Percentiles rank a stretch among this genome's conserved stretches.
phyloP scores from a whole-genome alignment of 1,140 invertebrate species.

The Ganaspis sp. region DNA sequence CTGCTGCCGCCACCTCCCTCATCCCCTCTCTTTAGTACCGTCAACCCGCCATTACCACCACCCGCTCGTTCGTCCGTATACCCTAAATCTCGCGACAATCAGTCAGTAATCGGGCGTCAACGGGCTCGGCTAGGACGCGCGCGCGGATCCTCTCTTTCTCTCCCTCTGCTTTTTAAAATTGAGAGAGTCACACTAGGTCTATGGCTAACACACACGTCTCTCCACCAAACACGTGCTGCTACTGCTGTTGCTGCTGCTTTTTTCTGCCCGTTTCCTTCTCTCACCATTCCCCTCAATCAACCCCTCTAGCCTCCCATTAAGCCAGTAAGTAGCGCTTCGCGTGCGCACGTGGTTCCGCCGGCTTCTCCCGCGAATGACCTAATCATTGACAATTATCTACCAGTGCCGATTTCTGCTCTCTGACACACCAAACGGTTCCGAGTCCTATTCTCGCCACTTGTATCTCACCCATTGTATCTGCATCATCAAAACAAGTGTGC shows the following conservation, averaged over 20 bases:
- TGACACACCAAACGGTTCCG: constrained; percentile 25
- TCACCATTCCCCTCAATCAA: constrained; percentile 30
- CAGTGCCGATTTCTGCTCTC: neutral
- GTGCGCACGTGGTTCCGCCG: constrained; percentile 58
- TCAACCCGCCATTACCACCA: constrained; percentile 22
- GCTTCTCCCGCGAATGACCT: constrained; percentile 44
- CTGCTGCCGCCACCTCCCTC: constrained; percentile 31
- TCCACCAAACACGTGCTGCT: constrained; percentile 49
- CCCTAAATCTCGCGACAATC: constrained; percentile 68
- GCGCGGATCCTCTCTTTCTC: constrained; percentile 39
- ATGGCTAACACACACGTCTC: constrained; percentile 16
- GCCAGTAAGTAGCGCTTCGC: constrained; percentile 38
- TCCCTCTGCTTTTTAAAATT: constrained; percentile 27
- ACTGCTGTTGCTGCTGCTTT: constrained; percentile 40
- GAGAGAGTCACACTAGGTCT: neutral
- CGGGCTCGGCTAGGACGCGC: constrained; percentile 63
- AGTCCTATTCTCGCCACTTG: too few species aligned
- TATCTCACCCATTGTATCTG: too few species aligned
- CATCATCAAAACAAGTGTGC: too few species aligned
- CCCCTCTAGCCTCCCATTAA: constrained; percentile 17
- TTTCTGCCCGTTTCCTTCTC: constrained; percentile 41
- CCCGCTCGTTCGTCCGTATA: constrained; percentile 49
- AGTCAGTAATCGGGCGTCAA: constrained; percentile 69
- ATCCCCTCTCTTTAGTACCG: constrained; percentile 30
- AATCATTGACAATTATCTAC: constrained; percentile 35